Evolutionary conservation across 1,140 invertebrate species (phyloP), one percentile per base, ranked within the genome.

Genomic region (Spodoptera litura): DNA sequence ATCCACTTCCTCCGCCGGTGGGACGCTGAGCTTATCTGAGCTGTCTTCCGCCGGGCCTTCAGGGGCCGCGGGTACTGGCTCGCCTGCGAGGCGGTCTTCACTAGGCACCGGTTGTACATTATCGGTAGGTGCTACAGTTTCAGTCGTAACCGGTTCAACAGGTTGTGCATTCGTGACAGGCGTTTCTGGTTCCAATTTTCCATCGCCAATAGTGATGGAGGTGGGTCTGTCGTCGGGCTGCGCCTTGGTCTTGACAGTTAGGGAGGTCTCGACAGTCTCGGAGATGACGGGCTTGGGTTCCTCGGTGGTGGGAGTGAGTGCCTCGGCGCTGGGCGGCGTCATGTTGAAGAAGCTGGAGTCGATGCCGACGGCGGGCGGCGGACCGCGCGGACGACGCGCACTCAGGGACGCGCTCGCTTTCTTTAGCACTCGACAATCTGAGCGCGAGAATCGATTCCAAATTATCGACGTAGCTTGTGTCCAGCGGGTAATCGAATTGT

Each of bases 401-500:
- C 91, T 91, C 64, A 95, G 88, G 51, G 94, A 94, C 20, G 88
- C 94, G 83, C 89, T 95, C 80, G 93, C 87, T 78, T 88, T 89
- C 87, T 95, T 95, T 87, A 90, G 89, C 83, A 95, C 84, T 83
- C 94, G 93, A 88, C 93, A 94, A 93, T 94, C 93, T 89, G 84
- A 84, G 73, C 52, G 71, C 66, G 31, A 70, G 49, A 74, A 71
- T 66, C 78, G 72, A 64, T 76, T 58, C 25, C 49, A 59, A 20
- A 52, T 62, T 78, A 68, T 64, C 66, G 68, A 61, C 73, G 11
- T 20, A 27, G 31, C 78, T 75, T 59, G 55, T 80, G 35, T 70
- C 72, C 62, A 61, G 62, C 56, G 74, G 61, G 59, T 75, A 75
- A 56, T 66, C 52, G 59, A 52, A 13, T n/a, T 38, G 27, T 20